Evolutionary conservation across 1,140 invertebrate genomes (phyloP).

Genomic region (Temnothorax curvispinosus): DNA sequence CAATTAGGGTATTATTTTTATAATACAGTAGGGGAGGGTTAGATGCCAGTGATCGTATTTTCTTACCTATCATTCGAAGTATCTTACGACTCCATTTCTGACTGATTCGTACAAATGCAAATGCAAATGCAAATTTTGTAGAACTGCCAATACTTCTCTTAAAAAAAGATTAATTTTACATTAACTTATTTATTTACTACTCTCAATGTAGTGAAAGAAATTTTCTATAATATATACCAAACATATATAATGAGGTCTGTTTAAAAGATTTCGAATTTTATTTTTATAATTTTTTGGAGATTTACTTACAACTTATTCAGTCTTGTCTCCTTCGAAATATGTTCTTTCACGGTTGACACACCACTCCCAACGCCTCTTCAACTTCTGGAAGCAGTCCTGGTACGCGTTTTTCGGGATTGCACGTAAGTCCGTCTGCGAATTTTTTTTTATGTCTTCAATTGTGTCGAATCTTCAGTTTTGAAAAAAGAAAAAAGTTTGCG

Average conservation of each 20-base stretch:
- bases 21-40: slow-evolving; percentile 20
- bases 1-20: slow-evolving; percentile 30
- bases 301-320: too few relatives aligned
- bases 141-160: background rate
- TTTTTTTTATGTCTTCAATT: too few relatives aligned
- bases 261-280: too few relatives aligned
- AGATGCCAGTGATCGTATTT: slow-evolving; percentile 10
- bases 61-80: background rate
- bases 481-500: too few relatives aligned
- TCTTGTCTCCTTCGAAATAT: too few relatives aligned
- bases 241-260: background rate
- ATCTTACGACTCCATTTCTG: slow-evolving; percentile 45
- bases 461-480: too few relatives aligned
- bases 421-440: too few relatives aligned
- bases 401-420: too few relatives aligned
- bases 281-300: too few relatives aligned
- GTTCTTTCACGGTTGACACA: too few relatives aligned
- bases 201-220: background rate
- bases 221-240: background rate
- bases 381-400: too few relatives aligned
- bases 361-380: too few relatives aligned
- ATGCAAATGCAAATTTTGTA: slow-evolving; percentile 6
- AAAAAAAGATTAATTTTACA: background rate
- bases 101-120: background rate
- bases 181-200: background rate